Percentiles rank a stretch among this genome's conserved stretches.
Evolutionary conservation across 2,888 invertebrate genomes (phyloP).

Genomic region (Drosophila robusta): DNA sequence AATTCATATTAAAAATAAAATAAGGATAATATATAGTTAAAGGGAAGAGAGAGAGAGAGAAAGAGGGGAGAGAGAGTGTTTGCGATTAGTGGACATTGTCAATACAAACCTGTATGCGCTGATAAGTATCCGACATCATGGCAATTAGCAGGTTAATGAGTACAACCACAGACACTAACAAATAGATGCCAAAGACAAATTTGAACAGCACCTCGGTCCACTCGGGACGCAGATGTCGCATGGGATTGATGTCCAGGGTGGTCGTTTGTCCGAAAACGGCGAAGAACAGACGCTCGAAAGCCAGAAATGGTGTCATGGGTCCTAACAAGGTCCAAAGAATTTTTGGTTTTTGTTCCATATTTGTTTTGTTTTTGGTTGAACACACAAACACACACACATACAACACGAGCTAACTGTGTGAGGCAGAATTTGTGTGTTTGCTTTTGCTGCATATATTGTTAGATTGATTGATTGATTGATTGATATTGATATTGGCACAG

Average conservation of each 20-base stretch:
- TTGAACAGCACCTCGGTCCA: constrained; percentile 96
- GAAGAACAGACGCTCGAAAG: constrained; percentile 99
- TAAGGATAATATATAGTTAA: constrained; percentile 2
- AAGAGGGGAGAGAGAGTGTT: constrained; percentile 67
- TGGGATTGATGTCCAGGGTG: constrained; percentile 92
- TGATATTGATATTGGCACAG: constrained; percentile 62
- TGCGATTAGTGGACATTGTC: constrained; percentile 75
- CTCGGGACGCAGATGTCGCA: constrained; percentile 89
- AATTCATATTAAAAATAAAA: constrained; percentile 13
- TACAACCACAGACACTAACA: constrained; percentile 99
- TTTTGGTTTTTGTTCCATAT: constrained; percentile 19
- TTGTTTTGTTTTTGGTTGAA: not conserved
- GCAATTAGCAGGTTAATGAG: constrained; percentile 99
- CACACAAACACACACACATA: constrained; percentile 23
- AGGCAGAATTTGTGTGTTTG: constrained; percentile 34
- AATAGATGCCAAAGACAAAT: constrained; percentile 97
- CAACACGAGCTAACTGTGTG: constrained; percentile 46
- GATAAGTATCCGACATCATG: constrained; percentile 99
- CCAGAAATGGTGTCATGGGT: constrained; percentile 93
- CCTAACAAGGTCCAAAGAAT: constrained; percentile 69
- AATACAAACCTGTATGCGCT: constrained; percentile 97
- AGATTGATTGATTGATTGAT: constrained; percentile 16
- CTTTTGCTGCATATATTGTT: constrained; percentile 37
- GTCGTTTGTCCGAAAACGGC: constrained; percentile 98
- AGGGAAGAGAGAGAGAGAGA: constrained; percentile 59